Conservation (phyloP, 2,797 vertebrate species). For the Cryptoprocta ferox region DNA sequence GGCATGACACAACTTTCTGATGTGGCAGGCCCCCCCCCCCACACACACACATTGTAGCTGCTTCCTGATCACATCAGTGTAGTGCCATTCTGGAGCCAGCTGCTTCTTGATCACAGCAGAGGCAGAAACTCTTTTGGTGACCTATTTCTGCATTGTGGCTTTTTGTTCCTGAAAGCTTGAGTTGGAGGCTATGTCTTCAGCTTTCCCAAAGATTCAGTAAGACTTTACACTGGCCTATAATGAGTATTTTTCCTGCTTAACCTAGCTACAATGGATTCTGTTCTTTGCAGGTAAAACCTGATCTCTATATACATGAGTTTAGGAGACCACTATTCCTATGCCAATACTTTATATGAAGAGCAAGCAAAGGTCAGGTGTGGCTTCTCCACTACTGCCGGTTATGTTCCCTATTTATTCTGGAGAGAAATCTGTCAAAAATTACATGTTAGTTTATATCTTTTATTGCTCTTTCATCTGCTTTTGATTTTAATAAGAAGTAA, state of each 20-base stretch:
- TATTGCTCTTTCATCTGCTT: background rate
- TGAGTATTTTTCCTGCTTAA: background rate
- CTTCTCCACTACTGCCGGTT: background rate
- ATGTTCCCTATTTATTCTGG: background rate
- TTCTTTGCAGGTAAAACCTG: background rate
- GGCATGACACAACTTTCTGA: background rate
- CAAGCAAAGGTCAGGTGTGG: background rate
- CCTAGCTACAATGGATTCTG: background rate
- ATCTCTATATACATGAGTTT: background rate
- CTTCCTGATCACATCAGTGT: background rate
- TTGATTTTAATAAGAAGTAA: background rate
- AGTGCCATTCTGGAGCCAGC: background rate
- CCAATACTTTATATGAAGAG: background rate
- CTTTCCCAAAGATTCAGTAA: background rate
- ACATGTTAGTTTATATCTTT: background rate
- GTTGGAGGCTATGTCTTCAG: background rate
- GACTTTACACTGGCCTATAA: background rate
- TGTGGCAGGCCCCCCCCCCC: background rate
- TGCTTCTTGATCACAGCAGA: background rate
- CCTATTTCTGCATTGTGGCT: background rate
- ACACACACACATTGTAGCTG: background rate
- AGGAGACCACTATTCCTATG: background rate
- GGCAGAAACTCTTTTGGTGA: background rate
- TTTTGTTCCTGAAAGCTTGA: slow-evolving; percentile 23
- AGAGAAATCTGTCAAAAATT: background rate